Conservation (phyloP, 2,797 vertebrate species). For the Sebastes diploproa region DNA sequence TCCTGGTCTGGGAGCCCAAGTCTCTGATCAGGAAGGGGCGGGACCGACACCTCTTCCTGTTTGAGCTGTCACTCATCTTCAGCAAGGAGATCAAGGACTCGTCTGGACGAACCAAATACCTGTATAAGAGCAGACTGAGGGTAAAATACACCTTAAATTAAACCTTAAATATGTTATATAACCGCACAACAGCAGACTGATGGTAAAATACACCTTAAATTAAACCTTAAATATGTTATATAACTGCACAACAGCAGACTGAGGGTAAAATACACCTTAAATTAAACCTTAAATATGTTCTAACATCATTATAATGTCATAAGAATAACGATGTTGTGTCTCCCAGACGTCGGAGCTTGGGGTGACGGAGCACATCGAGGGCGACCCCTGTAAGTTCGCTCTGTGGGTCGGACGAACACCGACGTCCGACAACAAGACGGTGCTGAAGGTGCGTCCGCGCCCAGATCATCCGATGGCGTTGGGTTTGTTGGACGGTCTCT, state of each 20-base stretch:
- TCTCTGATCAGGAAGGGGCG: conserved; percentile 97
- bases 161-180: no score
- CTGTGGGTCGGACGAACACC: conserved; percentile 97
- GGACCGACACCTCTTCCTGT: conserved; percentile 97
- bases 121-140: conserved; percentile 90
- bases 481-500: background rate
- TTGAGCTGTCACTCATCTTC: conserved; percentile 98
- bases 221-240: no score
- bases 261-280: no score
- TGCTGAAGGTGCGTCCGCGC: conserved; percentile 87
- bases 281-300: no score
- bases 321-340: no score
- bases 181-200: no score
- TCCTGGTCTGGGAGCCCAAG: conserved; percentile 98
- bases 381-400: conserved; percentile 97
- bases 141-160: background rate
- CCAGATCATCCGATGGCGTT: background rate
- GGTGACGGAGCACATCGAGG: conserved; percentile 97
- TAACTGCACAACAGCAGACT: no score
- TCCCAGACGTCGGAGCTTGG: conserved; percentile 95
- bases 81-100: conserved; percentile 99
- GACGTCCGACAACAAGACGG: conserved; percentile 97
- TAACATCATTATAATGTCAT: no score
- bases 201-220: no score
- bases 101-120: conserved; percentile 95